These are phyloP conservation scores for Metopia argyrocephala DNA, from an alignment of 2,888 invertebrate species.

Conservation along the genomic window DNA sequence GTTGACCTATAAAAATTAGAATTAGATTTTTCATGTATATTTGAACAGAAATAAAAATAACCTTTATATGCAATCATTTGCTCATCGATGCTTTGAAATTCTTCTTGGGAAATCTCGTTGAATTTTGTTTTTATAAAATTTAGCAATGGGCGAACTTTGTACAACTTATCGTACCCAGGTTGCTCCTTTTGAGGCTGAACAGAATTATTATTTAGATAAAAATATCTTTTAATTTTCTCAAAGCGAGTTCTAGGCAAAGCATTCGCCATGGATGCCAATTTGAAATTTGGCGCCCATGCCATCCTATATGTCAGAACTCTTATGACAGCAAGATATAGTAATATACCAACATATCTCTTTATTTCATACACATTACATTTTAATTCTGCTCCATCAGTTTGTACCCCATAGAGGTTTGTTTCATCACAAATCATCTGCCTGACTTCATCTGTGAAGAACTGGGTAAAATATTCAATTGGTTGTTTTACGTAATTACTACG, in stretches of 20 bases:
- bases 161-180: neutral
- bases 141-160: no score
- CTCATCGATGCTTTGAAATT: no score
- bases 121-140: no score
- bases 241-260: constrained; percentile 16
- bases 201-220: neutral
- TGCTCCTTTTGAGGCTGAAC: neutral
- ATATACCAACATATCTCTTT: constrained; percentile 45
- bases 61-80: no score
- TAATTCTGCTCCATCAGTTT: no score
- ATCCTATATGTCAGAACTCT: no score
- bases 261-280: constrained; percentile 23
- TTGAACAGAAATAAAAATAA: neutral
- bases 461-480: constrained; percentile 59
- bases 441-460: constrained; percentile 59
- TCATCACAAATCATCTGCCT: constrained; percentile 58
- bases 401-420: no score
- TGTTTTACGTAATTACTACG: no score
- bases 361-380: constrained; percentile 61
- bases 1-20: constrained; percentile 20
- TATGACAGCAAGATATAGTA: no score
- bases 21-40: neutral
- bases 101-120: constrained; percentile 27
- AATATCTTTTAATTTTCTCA: constrained; percentile 12
- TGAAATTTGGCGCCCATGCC: no score